Percentiles rank a stretch among this genome's conserved stretches.
phyloP scores from a whole-genome alignment of 1,140 invertebrate species.

The Drosophila miranda region DNA sequence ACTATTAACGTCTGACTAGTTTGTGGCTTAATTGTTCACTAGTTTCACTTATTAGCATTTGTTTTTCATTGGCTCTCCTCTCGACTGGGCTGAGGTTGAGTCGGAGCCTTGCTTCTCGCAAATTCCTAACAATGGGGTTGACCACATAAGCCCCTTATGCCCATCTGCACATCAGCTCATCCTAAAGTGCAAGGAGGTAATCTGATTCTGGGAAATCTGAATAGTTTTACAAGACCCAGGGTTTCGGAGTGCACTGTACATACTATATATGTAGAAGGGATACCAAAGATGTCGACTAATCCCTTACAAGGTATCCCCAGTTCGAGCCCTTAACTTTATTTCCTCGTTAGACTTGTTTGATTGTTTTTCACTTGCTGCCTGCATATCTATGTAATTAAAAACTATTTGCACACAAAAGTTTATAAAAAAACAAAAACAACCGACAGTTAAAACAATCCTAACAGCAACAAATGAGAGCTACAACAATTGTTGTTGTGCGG shows the following conservation, averaged over 20 bases:
- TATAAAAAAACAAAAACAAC: conserved; percentile 52
- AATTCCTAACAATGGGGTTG: too few species aligned
- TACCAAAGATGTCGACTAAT: too few species aligned
- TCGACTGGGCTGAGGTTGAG: too few species aligned
- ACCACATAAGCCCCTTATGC: too few species aligned
- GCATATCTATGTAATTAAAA: conserved; percentile 67
- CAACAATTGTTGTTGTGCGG: conserved; percentile 51
- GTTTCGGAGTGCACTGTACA: too few species aligned
- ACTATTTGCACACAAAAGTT: conserved; percentile 69
- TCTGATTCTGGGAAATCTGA: too few species aligned
- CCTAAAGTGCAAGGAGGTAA: too few species aligned
- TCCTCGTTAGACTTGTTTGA: conserved; percentile 24
- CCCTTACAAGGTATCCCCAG: neutral
- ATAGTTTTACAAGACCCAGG: too few species aligned
- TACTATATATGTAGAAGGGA: too few species aligned
- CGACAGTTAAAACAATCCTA: conserved; percentile 26
- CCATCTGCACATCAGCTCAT: too few species aligned
- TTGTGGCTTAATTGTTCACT: conserved; percentile 8
- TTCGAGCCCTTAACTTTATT: conserved; percentile 25
- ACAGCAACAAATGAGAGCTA: conserved; percentile 25
- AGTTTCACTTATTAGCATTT: conserved; percentile 11
- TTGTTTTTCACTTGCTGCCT: conserved; percentile 29
- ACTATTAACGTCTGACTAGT: neutral
- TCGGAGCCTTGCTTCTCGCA: too few species aligned
- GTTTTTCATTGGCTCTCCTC: conserved; percentile 1